Evolutionary conservation across 2,888 invertebrate species (phyloP), one percentile per base, ranked within the genome.

Genomic region (Ectemnius cavifrons): DNA sequence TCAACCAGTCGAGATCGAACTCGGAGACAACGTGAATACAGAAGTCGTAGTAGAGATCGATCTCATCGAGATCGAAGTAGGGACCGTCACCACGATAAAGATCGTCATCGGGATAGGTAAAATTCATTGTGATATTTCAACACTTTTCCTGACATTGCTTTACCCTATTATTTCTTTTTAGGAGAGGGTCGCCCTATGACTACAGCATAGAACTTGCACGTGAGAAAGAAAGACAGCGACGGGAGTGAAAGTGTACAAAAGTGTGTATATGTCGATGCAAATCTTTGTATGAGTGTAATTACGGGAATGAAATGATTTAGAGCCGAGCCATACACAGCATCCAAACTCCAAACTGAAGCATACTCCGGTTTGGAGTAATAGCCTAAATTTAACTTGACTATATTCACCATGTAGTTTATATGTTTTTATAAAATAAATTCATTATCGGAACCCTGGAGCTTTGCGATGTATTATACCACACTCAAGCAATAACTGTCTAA

Each of bases 151-250:
- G 6, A 2, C 49, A 1, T 60, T 63, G 67, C 62, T 16, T 23
- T 52, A 27, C 65, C 37, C 49, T 63, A 6, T 71, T 61, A 18
- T 58, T 46, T 28, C 63, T 85, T 84, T 84, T 49, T 62, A 91
- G 91, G 70, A 85, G 87, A 78, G 75, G 78, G 23, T 91, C 91
- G 18, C 90, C 89, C 2, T 83, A 88, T 47, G 89, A 91, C 71
- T 91, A 89, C 74, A 89, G 91, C 0, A 85, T 88, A 49, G 91
- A 91, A 81, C 82, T 91, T 63, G 88, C 90, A 56, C 85, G 91
- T 58, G 91, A 91, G 81, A 86, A 85, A 73, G 91, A 91, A 73
- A 87, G 91, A 80, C 91, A 91, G 87, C 89, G 90, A 83, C 87
- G 87, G 81, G 86, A 85, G 79, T 90, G 75, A 90, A 74, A 69